Evolutionary conservation across 2,888 invertebrate species (phyloP), one percentile per base, ranked within the genome.

Genomic region (Adela reaumurella): DNA sequence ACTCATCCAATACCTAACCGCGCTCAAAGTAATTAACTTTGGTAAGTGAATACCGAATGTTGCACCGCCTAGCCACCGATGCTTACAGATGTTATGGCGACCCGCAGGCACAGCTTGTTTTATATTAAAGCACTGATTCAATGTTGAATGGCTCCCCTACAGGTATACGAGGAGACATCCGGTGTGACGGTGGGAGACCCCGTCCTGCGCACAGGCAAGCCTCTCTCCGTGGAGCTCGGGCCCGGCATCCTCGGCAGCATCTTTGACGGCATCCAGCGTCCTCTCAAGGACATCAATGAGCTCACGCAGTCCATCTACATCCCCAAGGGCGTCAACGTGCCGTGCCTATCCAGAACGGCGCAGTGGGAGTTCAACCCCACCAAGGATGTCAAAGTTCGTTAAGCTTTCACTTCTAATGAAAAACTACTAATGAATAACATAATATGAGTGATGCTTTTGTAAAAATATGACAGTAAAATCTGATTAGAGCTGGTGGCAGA

Each of bases 141-240:
- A 24, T 24, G 8, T 24, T 46, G 24, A 48, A 11, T 42, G 50
- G 47, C n/a, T 45, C 43, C 28, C 17, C 18, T 49, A 16, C 59
- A 89, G 89, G 90, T 94, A 56, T 94, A 94, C 70, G 94, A 94
- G 68, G 94, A 94, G 76, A 94, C 92, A 58, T 97, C 98, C 47
- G 99, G 98, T 60, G 98, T 99, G 43, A 99, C 99, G 3, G 98
- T 99, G 11, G 99, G 99, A 24, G 99, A 99, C 81, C 99, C 99
- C 48, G 98, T 99, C 17, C 82, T 99, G 57, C 85, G 98, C 62
- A 99, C 99, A 0, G 99, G 99, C 57, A 99, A 99, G 74, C 99
- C 99, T 0, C 80, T 99, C 49, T 99, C 99, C 5, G 99, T 99
- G 41, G 99, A 99, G 72, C 81, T 99, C 50, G 99, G 99, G 6